Evolutionary conservation across 2,888 invertebrate species (phyloP).

Genomic region (Cantharis lateralis): DNA sequence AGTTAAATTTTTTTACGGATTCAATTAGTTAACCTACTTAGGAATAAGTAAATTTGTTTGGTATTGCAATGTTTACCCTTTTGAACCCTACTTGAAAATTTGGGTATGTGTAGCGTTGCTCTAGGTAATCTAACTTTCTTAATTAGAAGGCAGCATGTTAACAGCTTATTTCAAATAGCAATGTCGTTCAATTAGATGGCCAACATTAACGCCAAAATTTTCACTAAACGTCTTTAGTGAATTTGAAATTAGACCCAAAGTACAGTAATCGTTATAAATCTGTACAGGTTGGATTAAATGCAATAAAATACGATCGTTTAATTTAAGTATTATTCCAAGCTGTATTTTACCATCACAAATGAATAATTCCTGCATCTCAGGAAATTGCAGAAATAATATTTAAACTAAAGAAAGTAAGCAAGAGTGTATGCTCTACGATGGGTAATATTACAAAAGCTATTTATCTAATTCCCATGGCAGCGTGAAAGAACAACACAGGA

Average conservation of each 20-base stretch:
- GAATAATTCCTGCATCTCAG: neutral
- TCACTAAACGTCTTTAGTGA: neutral
- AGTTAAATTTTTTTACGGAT: neutral
- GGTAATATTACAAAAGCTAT: no score
- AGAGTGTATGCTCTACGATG: no score
- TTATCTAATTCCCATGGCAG: no score
- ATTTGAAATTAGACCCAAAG: neutral
- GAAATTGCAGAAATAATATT: neutral
- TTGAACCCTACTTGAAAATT: slow-evolving; percentile 1
- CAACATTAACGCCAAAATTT: neutral
- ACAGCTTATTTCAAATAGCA: slow-evolving; percentile 17
- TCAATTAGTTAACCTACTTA: neutral
- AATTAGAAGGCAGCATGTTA: slow-evolving; percentile 23
- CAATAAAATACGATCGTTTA: neutral
- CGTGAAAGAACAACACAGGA: no score
- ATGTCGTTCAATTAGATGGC: slow-evolving; percentile 7
- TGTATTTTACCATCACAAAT: neutral
- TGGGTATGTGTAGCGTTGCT: slow-evolving; percentile 19
- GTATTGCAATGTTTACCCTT: slow-evolving; percentile 3
- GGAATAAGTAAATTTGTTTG: slow-evolving; percentile 10
- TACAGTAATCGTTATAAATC: neutral
- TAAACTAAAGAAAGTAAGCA: no score
- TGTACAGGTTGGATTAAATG: neutral
- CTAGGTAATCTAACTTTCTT: slow-evolving; percentile 26
- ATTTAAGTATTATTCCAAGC: neutral